A percentile compares a stretch with the other conserved stretches of the same genome.
phyloP scores from a whole-genome alignment of 2,888 invertebrate genomes.

The Synergus japonicus region DNA sequence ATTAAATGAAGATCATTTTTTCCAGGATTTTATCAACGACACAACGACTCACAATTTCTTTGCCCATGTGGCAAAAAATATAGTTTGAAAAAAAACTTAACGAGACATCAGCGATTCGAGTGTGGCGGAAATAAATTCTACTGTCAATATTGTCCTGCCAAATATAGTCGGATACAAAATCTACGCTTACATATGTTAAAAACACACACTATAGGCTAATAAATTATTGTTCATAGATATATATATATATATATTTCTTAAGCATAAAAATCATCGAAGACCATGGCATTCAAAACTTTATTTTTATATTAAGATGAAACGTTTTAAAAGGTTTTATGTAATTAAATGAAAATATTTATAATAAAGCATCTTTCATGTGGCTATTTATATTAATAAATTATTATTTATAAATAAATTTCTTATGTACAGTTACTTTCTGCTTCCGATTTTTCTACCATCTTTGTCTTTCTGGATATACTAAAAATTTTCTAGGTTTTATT shows the following conservation, averaged over 20 bases:
- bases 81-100: slow-evolving; percentile 66
- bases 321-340: too few species aligned
- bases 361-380: neutral
- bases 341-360: too few species aligned
- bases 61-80: slow-evolving; percentile 72
- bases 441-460: too few species aligned
- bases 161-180: slow-evolving; percentile 84
- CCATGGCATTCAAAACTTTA: too few species aligned
- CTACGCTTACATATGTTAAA: slow-evolving; percentile 63
- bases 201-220: slow-evolving; percentile 51
- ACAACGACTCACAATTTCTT: neutral
- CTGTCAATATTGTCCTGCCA: slow-evolving; percentile 83
- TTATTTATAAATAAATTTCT: too few species aligned
- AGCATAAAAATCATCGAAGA: too few species aligned
- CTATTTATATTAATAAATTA: neutral
- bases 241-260: too few species aligned
- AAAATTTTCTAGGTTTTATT: too few species aligned
- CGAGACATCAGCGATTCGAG: slow-evolving; percentile 73
- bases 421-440: too few species aligned
- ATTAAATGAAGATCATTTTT: neutral
- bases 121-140: slow-evolving; percentile 73
- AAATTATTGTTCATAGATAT: too few species aligned
- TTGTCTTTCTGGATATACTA: too few species aligned
- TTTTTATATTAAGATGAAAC: too few species aligned
- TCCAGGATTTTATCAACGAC: neutral